Percentiles rank a stretch among this genome's conserved stretches.
These are phyloP conservation scores for Drosophila parthenogenetica DNA, from an alignment of 2,888 invertebrate genomes.

Conservation along the genomic window DNA sequence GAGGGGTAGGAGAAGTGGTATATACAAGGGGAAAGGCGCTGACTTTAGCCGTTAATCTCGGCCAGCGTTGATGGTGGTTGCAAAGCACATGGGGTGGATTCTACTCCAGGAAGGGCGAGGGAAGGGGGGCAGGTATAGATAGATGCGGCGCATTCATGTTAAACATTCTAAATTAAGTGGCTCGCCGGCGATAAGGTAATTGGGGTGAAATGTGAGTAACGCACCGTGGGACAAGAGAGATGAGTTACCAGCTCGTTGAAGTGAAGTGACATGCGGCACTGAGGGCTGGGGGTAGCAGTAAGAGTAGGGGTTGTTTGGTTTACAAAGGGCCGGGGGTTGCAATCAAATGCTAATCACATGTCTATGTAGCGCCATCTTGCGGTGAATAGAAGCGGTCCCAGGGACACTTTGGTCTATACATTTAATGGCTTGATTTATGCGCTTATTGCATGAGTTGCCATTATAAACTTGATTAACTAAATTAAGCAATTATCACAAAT, in stretches of 20 bases:
- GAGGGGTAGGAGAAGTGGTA: conserved; percentile 1
- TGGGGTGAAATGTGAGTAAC: conserved; percentile 83
- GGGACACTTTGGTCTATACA: conserved; percentile 22
- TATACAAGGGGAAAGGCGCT: conserved; percentile 49
- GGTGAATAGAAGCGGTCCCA: conserved; percentile 13
- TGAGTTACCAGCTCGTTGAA: conserved; percentile 54
- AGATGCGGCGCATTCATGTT: conserved; percentile 68
- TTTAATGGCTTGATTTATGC: conserved; percentile 76
- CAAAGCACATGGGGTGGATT: conserved; percentile 46
- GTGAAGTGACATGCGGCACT: conserved; percentile 20
- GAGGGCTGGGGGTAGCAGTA: not conserved
- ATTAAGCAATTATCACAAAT: conserved; percentile 75
- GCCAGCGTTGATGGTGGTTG: conserved; percentile 46
- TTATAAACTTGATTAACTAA: conserved; percentile 67
- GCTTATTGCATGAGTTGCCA: conserved; percentile 71
- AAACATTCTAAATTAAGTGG: conserved; percentile 83
- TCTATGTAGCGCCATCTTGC: conserved; percentile 37
- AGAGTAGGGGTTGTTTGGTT: conserved; percentile 1
- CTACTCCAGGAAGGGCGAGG: not conserved
- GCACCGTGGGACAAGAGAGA: conserved; percentile 32
- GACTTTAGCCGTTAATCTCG: conserved; percentile 77
- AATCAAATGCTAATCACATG: conserved; percentile 62
- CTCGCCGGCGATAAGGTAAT: conserved; percentile 84
- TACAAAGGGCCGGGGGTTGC: not conserved
- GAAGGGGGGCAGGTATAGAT: conserved; percentile 39